These are phyloP conservation scores for Halisarca cf. caerulea DNA, from an alignment of 37 sponge, comb jelly and placozoan genomes.

Conservation along the genomic window DNA sequence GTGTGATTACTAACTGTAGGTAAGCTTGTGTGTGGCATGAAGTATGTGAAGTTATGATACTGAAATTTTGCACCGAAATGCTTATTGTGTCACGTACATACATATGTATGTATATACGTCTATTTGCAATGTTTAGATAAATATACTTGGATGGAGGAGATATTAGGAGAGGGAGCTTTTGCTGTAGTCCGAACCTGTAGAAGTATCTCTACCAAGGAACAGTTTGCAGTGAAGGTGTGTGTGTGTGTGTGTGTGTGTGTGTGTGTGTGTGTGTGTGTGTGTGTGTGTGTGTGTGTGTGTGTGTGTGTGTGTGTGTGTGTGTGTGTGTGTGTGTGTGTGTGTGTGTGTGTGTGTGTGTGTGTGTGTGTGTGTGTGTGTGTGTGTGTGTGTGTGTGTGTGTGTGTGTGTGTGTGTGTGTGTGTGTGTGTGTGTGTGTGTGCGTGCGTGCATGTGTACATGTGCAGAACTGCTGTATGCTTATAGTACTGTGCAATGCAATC, in stretches of 20 bases:
- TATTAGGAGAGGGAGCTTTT: slow-evolving; percentile 62
- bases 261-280: slow-evolving; percentile 35
- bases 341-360: slow-evolving; percentile 29
- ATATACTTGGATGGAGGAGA: slow-evolving; percentile 54
- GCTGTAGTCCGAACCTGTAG: slow-evolving; percentile 62
- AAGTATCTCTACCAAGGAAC: slow-evolving; percentile 4
- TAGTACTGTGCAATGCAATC: too few species aligned
- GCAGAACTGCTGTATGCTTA: too few species aligned
- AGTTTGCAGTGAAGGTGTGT: slow-evolving; percentile 77
- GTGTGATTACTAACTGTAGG: too few species aligned
- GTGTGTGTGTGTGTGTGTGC: not conserved
- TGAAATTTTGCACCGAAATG: too few species aligned
- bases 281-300: slow-evolving; percentile 24
- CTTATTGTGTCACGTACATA: too few species aligned
- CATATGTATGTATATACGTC: too few species aligned
- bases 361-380: slow-evolving; percentile 19
- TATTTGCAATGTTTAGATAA: too few species aligned
- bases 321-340: slow-evolving; percentile 21
- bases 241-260: slow-evolving; percentile 33
- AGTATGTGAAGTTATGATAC: too few species aligned
- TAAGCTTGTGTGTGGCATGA: too few species aligned
- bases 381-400: slow-evolving; percentile 7
- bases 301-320: slow-evolving; percentile 26
- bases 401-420: slow-evolving; percentile 28
- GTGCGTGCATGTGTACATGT: not conserved